A percentile compares a stretch with the other conserved stretches of the same genome.
These are phyloP conservation scores for Crocidura indochinensis DNA, from an alignment of 2,797 vertebrate species.

Conservation along the genomic window DNA sequence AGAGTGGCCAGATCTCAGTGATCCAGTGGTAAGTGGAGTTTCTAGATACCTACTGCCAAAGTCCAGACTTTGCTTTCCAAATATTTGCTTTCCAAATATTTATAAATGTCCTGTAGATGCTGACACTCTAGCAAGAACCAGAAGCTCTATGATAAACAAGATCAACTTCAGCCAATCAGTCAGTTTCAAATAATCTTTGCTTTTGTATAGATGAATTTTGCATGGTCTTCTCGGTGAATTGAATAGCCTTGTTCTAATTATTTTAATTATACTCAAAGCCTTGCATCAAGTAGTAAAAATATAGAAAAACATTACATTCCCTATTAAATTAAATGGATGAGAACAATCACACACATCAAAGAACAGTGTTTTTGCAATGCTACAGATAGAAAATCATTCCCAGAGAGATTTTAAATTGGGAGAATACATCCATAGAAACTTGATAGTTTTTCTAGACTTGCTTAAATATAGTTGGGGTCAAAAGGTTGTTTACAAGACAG, in stretches of 20 bases:
- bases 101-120: background rate
- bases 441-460: background rate
- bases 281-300: background rate
- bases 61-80: background rate
- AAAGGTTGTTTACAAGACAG: background rate
- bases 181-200: background rate
- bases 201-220: background rate
- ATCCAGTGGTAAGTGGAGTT: background rate
- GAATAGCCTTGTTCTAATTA: background rate
- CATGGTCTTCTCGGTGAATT: background rate
- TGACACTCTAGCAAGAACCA: background rate
- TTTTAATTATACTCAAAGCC: background rate
- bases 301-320: slow-evolving; percentile 1
- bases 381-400: background rate
- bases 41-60: background rate
- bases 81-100: background rate
- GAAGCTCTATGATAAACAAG: background rate
- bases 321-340: background rate
- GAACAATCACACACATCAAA: slow-evolving; percentile 11
- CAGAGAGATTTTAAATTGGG: background rate
- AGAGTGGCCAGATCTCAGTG: background rate
- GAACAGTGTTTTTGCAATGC: slow-evolving; percentile 36
- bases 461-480: slow-evolving; percentile 46
- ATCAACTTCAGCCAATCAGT: background rate
- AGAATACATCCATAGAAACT: background rate